Evolutionary conservation across 2,113 vertebrate genomes (phyloP), one percentile per base, ranked within the genome.

Genomic region (Embiotoca jacksoni): DNA sequence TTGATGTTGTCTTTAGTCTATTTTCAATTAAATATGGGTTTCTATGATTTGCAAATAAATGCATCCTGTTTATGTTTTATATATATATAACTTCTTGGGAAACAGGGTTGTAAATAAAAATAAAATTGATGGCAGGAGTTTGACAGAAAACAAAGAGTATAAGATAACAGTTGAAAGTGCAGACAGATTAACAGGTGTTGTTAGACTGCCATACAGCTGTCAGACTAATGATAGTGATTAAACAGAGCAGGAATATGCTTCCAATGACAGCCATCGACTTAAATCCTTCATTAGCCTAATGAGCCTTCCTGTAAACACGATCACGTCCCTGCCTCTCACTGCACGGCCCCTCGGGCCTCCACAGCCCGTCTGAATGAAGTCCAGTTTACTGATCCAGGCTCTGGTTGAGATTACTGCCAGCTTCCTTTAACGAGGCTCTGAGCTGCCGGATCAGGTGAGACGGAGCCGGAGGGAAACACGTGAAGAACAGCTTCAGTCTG

Each of bases 271-370:
- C 23, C 23, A 23, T 23, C 23, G 23, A 23, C 23, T 23, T 23
- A 23, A 23, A 23, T 23, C 23, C 23, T 23, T 23, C 23, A 23
- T 23, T 23, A 23, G 23, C 23, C 23, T 72, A 78, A 87, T 2
- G 72, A 61, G 9, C 50, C 7, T 73, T 55, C 72, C 70, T 56
- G 64, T 78, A 74, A 86, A 86, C 75, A 11, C 7, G 66, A 78
- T 53, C 0, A 23, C 8, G 37, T 56, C 67, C 55, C 4, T 3
- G 7, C 41, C 11, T 10, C 2, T 56, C 50, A 1, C 85, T 31
- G 39, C 53, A 1, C 50, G 37, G 60, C 53, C 77, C 23, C 23
- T 23, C 23, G 23, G 23, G 23, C 23, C 23, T 23, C 23, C 23
- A 23, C 23, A 23, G 23, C 47, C 75, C 16, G 44, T 58, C 66